Conservation (phyloP, 53 echinoderm and acorn worm genomes). For the Echinarachnius parma region DNA sequence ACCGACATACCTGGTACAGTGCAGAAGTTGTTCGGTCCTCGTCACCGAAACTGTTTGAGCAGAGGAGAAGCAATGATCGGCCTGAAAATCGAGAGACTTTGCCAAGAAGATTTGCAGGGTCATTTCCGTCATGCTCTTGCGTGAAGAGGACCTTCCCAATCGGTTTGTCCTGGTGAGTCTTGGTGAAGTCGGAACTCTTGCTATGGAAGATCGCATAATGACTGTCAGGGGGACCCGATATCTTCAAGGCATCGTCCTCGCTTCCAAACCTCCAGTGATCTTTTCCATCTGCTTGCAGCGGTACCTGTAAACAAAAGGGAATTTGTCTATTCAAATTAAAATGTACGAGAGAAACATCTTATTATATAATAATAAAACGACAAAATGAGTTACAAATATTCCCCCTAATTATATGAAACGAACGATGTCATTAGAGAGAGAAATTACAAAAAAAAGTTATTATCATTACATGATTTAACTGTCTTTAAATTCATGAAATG, state of each 20-base stretch:
- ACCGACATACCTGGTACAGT: constrained; percentile 56
- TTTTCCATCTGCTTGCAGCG: too few relatives aligned
- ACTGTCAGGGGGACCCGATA: constrained; percentile 65
- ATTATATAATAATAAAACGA: too few relatives aligned
- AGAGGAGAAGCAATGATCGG: constrained; percentile 64
- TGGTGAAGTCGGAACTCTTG: constrained; percentile 14
- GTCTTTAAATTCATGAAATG: too few relatives aligned
- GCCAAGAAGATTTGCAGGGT: constrained; percentile 46
- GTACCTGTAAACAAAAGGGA: too few relatives aligned
- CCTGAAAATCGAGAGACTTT: constrained; percentile 37
- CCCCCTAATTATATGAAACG: too few relatives aligned
- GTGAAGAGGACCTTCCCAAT: constrained; percentile 64
- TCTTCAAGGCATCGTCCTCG: constrained; percentile 38
- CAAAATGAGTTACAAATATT: too few relatives aligned
- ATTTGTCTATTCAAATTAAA: too few relatives aligned
- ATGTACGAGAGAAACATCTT: too few relatives aligned
- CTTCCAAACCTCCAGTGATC: too few relatives aligned
- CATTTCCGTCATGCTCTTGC: constrained; percentile 60
- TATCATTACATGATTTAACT: too few relatives aligned
- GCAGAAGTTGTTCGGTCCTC: constrained; percentile 72
- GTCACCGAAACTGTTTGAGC: constrained; percentile 62
- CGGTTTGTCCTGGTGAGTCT: constrained; percentile 4
- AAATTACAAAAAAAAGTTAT: too few relatives aligned
- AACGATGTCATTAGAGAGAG: too few relatives aligned
- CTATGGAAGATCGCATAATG: constrained; percentile 56